A percentile compares a stretch with the other conserved stretches of the same genome.
phyloP scores from a whole-genome alignment of 1,140 invertebrate genomes.

The Bactericera cockerelli region DNA sequence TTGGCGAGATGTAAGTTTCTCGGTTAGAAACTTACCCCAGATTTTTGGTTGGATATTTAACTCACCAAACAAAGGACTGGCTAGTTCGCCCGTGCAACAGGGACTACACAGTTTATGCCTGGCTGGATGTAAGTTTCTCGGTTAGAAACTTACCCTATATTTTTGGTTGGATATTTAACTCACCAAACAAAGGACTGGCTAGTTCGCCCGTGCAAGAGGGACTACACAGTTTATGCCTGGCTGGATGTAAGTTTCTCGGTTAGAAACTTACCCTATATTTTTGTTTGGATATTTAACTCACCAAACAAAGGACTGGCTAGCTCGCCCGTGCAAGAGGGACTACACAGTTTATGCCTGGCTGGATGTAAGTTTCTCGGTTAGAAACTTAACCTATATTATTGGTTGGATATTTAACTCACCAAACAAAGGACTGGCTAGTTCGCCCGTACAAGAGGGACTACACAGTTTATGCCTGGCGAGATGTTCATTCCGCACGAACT shows the following conservation, averaged over 20 bases:
- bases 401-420: no score
- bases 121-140: conserved; percentile 21
- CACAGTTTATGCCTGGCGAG: conserved; percentile 24
- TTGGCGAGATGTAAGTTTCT: conserved; percentile 21
- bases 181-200: not conserved
- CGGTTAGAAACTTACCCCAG: no score
- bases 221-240: conserved; percentile 23
- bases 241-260: conserved; percentile 21
- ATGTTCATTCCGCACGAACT: conserved; percentile 26
- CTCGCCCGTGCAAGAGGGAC: conserved; percentile 22
- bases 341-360: conserved; percentile 23
- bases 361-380: conserved; percentile 22
- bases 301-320: not conserved
- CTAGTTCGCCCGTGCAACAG: conserved; percentile 21
- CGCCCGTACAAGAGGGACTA: conserved; percentile 23
- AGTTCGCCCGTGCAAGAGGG: conserved; percentile 22
- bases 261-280: no score
- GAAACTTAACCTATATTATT: no score
- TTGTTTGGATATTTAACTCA: no score
- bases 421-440: conserved; percentile 4
- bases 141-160: no score
- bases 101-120: conserved; percentile 23
- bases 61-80: not conserved
- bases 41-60: no score
- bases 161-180: no score